Percentiles rank a stretch among this genome's conserved stretches.
These are phyloP conservation scores for Diarsia rubi DNA, from an alignment of 2,888 invertebrate species.

Conservation along the genomic window DNA sequence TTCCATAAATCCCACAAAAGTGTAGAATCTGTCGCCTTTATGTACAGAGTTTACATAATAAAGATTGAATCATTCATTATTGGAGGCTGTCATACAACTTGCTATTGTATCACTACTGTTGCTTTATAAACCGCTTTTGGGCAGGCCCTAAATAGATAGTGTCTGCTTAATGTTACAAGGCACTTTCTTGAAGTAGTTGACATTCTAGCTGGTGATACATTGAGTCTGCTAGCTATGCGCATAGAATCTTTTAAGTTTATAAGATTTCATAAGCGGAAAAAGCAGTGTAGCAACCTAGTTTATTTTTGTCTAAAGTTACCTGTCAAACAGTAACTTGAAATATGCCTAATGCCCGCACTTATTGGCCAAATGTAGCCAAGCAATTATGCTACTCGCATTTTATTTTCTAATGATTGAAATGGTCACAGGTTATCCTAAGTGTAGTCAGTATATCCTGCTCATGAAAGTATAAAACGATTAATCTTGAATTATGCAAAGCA, in stretches of 20 bases:
- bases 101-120: background rate
- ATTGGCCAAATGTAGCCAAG: background rate
- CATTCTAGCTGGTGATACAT: background rate
- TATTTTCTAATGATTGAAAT: background rate
- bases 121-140: conserved; percentile 5
- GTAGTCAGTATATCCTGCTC: background rate
- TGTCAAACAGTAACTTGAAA: background rate
- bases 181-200: background rate
- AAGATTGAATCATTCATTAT: background rate
- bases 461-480: background rate
- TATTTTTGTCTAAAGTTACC: too few relatives aligned
- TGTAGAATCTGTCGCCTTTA: background rate
- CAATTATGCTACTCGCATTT: background rate
- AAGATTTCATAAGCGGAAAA: background rate
- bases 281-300: background rate
- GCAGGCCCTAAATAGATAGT: background rate
- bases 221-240: background rate
- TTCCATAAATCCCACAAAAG: background rate
- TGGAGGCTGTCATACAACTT: background rate
- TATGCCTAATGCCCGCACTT: background rate
- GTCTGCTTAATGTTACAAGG: background rate
- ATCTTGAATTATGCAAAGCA: conserved; percentile 27
- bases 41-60: background rate
- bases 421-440: background rate
- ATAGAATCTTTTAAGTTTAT: too few relatives aligned